Evolutionary conservation across 2,113 vertebrate genomes (phyloP), one percentile per base, ranked within the genome.

Genomic region (Mus pahari): DNA sequence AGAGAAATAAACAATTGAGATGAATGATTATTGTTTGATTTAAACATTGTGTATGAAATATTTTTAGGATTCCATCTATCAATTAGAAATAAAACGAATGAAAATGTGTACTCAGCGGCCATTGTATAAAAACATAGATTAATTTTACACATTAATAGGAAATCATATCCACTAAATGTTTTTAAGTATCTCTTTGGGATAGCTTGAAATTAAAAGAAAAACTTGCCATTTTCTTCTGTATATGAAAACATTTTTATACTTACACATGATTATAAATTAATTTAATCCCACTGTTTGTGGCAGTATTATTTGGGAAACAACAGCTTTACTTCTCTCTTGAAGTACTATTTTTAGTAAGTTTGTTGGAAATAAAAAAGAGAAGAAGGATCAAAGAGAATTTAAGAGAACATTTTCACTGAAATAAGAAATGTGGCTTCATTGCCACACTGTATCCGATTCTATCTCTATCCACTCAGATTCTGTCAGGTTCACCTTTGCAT

Each of bases 381-480:
- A 71, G 22, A 13, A 39, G 0, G 79, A 24, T 42, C 1, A 36
- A 16, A 53, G 24, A 62, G 71, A 39, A 50, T 7, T 75, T 19
- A 5, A 6, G 1, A 77, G 0, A 8, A 22, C 16, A 13, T 20
- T 58, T 91, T 60, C 58, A 64, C 5, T 50, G 19, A 73, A 73
- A 3, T 73, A 53, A 36, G 14, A 86, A 88, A 68, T 7, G 4
- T 0, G 1, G 9, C 13, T 79, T 5, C 1, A 5, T 70, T 31
- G 33, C 2, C 16, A n/a, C 78, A 12, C 11, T 50, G 3, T 28
- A 11, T 12, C 8, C 3, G 33, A 3, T 1, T 83, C 0, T 14
- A 14, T 3, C 64, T 78, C 28, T 62, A 3, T n/a, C 31, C 68
- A 33, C 1, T 64, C n/a, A 58, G 13, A 7, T 0, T n/a, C 16